Evolutionary conservation across 2,113 vertebrate genomes (phyloP), one percentile per base, ranked within the genome.

Genomic region (Ploceus nigricollis): DNA sequence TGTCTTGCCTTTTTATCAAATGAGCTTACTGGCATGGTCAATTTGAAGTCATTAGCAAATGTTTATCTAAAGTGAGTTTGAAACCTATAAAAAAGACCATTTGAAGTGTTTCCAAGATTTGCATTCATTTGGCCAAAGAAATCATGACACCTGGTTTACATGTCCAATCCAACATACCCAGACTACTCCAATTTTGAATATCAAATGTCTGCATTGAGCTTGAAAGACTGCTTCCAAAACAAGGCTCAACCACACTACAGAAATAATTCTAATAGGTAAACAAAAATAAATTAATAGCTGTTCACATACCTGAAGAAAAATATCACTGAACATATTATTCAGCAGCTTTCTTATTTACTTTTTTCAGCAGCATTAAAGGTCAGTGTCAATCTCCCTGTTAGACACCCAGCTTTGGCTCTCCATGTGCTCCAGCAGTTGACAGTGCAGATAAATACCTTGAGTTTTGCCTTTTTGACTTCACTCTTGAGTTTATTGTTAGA

Each of bases 71-170:
- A 81, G 35, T 51, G 51, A 87, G 42, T 85, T 82, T 85, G 80
- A 95, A 94, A 89, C 44, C 47, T 71, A 27, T 75, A 51, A 87
- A 92, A 95, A 73, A 61, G 47, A 53, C 35, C 33, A 51, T 81
- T 56, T 90, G 68, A 94, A 94, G 57, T 56, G 28, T 60, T 92
- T 86, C 91, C 79, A 95, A 83, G 64, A 47, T 77, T 87, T 85
- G 33, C 63, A 64, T 71, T 83, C 11, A 42, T 90, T 81, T 86
- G 64, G 42, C 69, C 71, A 72, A 93, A 89, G 82, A 93, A 92
- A 81, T 90, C 31, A 28, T 54, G 68, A 81, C 58, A 70, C 56
- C 54, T 81, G 60, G 68, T 53, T 64, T 50, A n/a, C 0, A 0
- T 73, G 64, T 83, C 58, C 39, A 66, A 20, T 50, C 63, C 69